phyloP scores from a whole-genome alignment of 2,888 invertebrate species.

The Marasmarcha lunaedactyla region DNA sequence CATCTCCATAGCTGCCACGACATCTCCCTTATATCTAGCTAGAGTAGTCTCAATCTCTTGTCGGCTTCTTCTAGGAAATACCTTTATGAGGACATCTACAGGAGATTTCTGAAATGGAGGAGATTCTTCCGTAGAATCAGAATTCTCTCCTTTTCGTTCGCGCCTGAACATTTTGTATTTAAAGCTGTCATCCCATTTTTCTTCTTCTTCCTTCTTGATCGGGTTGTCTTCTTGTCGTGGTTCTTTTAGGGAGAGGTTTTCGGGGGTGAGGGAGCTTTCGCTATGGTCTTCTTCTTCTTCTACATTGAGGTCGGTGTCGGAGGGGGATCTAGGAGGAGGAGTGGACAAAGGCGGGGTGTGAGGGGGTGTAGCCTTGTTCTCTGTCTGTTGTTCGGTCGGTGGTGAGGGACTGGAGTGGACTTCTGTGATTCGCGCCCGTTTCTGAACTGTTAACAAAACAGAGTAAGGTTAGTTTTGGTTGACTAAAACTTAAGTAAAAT shows the following conservation, averaged over 20 bases:
- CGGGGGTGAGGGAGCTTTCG: constrained; percentile 75
- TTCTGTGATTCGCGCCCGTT: constrained; percentile 59
- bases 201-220: constrained; percentile 62
- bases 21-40: constrained; percentile 88
- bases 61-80: constrained; percentile 89
- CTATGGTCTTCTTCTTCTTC: constrained; percentile 65
- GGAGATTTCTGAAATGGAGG: constrained; percentile 74
- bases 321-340: constrained; percentile 56
- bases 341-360: constrained; percentile 40
- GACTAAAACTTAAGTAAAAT: too few relatives aligned
- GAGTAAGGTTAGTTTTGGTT: constrained; percentile 6
- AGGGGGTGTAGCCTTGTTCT: constrained; percentile 37
- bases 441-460: constrained; percentile 52
- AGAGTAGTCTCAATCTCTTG: constrained; percentile 88
- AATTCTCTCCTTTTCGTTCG: constrained; percentile 33
- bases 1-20: constrained; percentile 93
- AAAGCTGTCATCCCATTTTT: constrained; percentile 55
- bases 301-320: constrained; percentile 65
- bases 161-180: constrained; percentile 56
- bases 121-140: constrained; percentile 31
- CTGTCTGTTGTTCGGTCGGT: constrained; percentile 30
- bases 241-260: constrained; percentile 85
- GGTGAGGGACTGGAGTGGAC: constrained; percentile 57
- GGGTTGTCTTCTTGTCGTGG: constrained; percentile 57
- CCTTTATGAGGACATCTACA: constrained; percentile 87